Evolutionary conservation across 2,797 vertebrate species (phyloP).

Genomic region (Florisuga fusca): DNA sequence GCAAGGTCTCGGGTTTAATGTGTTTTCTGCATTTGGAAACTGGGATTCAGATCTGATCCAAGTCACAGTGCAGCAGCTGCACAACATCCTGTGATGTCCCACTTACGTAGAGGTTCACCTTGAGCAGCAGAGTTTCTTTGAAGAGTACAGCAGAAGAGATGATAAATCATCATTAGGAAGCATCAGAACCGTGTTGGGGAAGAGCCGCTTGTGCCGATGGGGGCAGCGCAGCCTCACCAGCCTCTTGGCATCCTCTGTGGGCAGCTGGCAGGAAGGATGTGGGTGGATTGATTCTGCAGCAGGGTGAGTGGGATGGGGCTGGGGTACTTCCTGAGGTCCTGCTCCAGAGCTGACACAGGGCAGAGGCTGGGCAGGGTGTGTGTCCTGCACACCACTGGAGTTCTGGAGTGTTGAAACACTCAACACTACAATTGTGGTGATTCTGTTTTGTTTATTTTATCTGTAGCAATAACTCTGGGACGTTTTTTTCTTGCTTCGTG

Average conservation of each 20-base stretch:
- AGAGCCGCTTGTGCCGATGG: rapidly evolving
- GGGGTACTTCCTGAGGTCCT: background rate
- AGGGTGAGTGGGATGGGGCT: background rate
- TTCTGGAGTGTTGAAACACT: background rate
- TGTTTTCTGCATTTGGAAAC: background rate
- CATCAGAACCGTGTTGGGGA: background rate
- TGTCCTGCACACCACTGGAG: too few species aligned
- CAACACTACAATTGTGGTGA: background rate
- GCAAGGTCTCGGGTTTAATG: background rate
- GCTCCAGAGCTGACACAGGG: too few species aligned
- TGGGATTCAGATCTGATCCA: background rate
- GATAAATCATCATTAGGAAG: background rate
- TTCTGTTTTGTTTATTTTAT: background rate
- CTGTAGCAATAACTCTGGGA: background rate
- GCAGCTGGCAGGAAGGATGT: background rate
- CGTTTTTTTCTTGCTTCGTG: background rate
- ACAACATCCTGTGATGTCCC: background rate
- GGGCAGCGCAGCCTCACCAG: background rate
- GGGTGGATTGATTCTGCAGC: background rate
- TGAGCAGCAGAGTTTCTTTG: background rate
- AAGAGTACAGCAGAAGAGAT: background rate
- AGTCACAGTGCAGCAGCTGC: background rate
- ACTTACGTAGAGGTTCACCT: background rate
- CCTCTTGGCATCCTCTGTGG: background rate
- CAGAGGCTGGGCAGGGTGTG: too few species aligned